Base-by-base conservation (phyloP, 2,113 vertebrate genomes). In the Sterna hirundo region DNA sequence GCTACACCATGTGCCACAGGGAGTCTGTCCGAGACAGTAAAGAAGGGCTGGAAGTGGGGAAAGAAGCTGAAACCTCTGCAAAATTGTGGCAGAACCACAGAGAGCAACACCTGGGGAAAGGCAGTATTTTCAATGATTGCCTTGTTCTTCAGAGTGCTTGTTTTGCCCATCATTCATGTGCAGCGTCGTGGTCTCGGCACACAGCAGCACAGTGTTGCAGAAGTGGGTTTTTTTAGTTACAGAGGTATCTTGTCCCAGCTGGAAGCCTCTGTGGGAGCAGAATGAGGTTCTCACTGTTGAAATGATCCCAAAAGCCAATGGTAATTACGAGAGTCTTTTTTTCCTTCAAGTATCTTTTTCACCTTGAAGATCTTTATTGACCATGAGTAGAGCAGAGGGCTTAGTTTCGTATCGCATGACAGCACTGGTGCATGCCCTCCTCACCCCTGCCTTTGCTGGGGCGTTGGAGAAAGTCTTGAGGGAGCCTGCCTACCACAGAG, bases 331-430 rank as follows among this genome's bases (percentile, higher is more conserved):
- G 62, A n/a, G 4, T 66, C 3, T 75, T 62, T 70, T 76, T 75
- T 83, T 46, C 11, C 20, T 69, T 69, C 23, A 77, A 77, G 44
- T 49, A 44, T 65, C 27, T 69, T 94, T 87, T 80, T 55, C 49
- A 52, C 49, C 49, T 74, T 70, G 23, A 62, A 66, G 60, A 46
- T 70, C 22, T 77, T 92, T 54, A 40, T 21, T 81, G 93, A 52
- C 49, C 16, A 3, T 27, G 42, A 47, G 20, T 49, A 82, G 52
- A 79, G 40, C 21, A 72, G 82, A 68, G 42, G 38, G 49, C 65
- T 70, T 58, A n/a, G 38, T 52, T 46, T 32, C 0, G 0, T 52
- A 51, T 32, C 0, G 0, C 15, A 51, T 13, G 10, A 71, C 12
- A 40, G 51, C 26, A 40, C 47, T 44, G 36, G 46, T 57, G 47